Evolutionary conservation across 2,113 vertebrate genomes (phyloP).

Genomic region (Neoarius graeffei): DNA sequence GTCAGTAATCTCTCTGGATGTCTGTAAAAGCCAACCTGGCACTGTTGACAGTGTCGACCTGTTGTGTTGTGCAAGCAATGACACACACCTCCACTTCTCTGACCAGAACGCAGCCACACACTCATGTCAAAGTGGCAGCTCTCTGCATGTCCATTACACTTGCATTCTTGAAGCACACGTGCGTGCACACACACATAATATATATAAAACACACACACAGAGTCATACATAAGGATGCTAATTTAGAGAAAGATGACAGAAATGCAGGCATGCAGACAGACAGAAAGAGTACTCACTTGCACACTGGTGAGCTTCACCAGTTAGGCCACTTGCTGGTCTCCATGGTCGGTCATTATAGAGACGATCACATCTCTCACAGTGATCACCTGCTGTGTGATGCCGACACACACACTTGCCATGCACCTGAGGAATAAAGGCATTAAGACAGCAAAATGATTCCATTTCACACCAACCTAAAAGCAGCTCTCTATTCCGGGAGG

Average conservation of each 20-base stretch:
- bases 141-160: slow-evolving; percentile 90
- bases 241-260: not conserved
- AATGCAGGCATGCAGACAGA: not conserved
- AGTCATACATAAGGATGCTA: not conserved
- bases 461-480: not conserved
- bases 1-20: slow-evolving; percentile 79
- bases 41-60: slow-evolving; percentile 87
- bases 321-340: slow-evolving; percentile 89
- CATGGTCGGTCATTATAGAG: slow-evolving; percentile 93
- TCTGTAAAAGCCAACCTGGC: slow-evolving; percentile 87
- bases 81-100: slow-evolving; percentile 87
- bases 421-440: slow-evolving; percentile 71
- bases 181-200: not conserved
- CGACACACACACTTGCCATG: slow-evolving; percentile 94
- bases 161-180: slow-evolving; percentile 79
- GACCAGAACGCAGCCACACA: slow-evolving; percentile 85
- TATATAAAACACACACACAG: not conserved
- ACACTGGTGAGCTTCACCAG: slow-evolving; percentile 86
- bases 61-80: slow-evolving; percentile 92
- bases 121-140: slow-evolving; percentile 86
- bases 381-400: slow-evolving; percentile 91
- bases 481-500: not conserved
- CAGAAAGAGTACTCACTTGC: slow-evolving; percentile 78
- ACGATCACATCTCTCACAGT: slow-evolving; percentile 86
- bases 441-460: not conserved